Conservation (phyloP, 2,797 vertebrate species). For the Caiman crocodilus region DNA sequence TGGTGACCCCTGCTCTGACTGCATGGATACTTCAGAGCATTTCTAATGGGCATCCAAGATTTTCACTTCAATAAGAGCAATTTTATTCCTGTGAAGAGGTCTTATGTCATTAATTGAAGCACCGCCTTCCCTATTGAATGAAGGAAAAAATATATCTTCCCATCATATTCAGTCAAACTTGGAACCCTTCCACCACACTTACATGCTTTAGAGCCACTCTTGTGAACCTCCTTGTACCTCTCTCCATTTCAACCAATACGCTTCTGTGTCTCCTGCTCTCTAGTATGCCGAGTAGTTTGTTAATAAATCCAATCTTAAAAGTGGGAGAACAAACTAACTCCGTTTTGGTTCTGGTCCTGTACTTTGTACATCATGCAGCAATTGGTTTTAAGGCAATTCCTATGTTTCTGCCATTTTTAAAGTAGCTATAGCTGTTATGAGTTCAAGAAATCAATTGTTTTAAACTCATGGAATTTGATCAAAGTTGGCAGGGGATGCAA, state of each 20-base stretch:
- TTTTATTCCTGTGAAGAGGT: neutral
- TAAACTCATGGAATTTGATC: neutral
- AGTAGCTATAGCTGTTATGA: neutral
- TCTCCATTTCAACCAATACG: neutral
- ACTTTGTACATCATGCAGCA: neutral
- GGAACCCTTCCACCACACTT: neutral
- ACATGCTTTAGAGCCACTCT: neutral
- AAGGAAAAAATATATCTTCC: neutral
- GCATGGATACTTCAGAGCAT: neutral
- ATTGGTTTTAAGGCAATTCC: constrained; percentile 14
- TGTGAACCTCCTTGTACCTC: neutral
- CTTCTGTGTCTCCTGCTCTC: neutral
- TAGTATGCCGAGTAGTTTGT: neutral
- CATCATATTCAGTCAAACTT: neutral
- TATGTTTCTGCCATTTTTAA: neutral
- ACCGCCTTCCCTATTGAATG: neutral
- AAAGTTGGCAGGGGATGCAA: neutral
- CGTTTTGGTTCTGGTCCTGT: neutral
- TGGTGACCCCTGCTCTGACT: neutral
- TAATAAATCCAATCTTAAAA: neutral
- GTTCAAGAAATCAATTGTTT: neutral
- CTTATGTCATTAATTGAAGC: neutral
- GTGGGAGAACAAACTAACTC: neutral
- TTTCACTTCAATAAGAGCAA: neutral
- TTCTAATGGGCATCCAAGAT: neutral